Percentiles rank a stretch among this genome's conserved stretches.
Evolutionary conservation across 53 echinoderm and acorn worm species (phyloP).

Genomic region (Stichopus horrens): DNA sequence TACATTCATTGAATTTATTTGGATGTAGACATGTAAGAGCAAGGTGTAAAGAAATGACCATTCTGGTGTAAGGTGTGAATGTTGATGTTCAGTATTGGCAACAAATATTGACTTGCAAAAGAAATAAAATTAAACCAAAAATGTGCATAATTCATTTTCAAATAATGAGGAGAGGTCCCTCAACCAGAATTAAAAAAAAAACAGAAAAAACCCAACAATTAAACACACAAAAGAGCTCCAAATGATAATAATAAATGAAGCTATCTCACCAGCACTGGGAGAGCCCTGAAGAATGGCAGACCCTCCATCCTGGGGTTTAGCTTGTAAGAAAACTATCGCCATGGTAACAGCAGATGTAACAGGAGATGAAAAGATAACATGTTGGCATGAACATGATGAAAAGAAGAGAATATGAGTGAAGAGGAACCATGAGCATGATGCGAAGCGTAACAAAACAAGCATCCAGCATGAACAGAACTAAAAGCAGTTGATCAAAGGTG

Average conservation of each 20-base stretch:
- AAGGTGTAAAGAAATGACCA: too few relatives aligned
- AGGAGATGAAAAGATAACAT: conserved; percentile 13
- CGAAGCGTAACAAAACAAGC: not conserved
- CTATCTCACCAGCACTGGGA: not conserved
- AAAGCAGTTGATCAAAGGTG: not conserved
- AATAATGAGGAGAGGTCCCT: not conserved
- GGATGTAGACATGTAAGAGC: too few relatives aligned
- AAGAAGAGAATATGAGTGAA: not conserved
- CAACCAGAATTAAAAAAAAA: not conserved
- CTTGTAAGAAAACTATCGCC: conserved; percentile 39
- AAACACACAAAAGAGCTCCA: too few relatives aligned
- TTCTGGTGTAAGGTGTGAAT: too few relatives aligned
- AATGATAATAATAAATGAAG: not conserved
- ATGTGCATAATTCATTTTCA: too few relatives aligned
- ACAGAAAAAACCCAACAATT: not conserved
- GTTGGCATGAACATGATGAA: not conserved
- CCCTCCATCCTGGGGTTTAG: conserved; percentile 26
- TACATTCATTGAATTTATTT: too few relatives aligned
- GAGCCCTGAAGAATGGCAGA: not conserved
- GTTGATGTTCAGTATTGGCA: too few relatives aligned
- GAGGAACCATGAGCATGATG: not conserved
- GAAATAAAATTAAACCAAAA: too few relatives aligned
- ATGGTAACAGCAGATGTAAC: conserved; percentile 23
- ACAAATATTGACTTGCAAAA: too few relatives aligned
- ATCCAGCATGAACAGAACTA: not conserved